A percentile compares a stretch with the other conserved stretches of the same genome.
Conservation (phyloP, 2,113 vertebrate genomes). For the Psilopogon haemacephalus region DNA sequence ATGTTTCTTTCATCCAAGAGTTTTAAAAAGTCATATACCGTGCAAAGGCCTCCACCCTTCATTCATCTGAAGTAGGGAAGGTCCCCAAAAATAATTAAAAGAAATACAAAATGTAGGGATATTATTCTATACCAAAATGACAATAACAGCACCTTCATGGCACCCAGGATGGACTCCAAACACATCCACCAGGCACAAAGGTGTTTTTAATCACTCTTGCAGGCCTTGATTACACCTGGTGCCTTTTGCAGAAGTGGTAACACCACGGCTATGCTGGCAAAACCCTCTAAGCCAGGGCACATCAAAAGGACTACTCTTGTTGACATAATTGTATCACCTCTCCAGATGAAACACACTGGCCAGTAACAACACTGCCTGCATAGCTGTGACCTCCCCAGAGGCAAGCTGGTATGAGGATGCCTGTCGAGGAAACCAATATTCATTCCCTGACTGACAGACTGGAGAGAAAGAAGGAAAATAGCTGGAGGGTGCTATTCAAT, state of each 20-base stretch:
- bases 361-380: not conserved
- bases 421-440: fast-evolving
- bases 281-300: not conserved
- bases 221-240: fast-evolving
- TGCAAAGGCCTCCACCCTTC: not conserved
- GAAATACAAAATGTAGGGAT: not conserved
- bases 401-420: fast-evolving
- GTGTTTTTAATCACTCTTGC: not conserved
- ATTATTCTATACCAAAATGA: not conserved
- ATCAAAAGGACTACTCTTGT: not conserved
- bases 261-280: not conserved
- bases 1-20: not conserved
- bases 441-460: not conserved
- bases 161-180: not conserved
- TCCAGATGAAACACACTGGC: not conserved
- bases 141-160: fast-evolving
- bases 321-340: not conserved
- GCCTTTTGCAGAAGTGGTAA: not conserved
- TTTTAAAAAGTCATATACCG: not conserved
- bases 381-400: not conserved
- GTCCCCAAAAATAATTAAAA: not conserved
- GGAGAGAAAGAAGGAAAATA: not conserved
- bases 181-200: fast-evolving
- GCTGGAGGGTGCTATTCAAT: not conserved
- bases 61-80: not conserved